Evolutionary conservation across 2,113 vertebrate genomes (phyloP).

Genomic region (Hylia prasina): DNA sequence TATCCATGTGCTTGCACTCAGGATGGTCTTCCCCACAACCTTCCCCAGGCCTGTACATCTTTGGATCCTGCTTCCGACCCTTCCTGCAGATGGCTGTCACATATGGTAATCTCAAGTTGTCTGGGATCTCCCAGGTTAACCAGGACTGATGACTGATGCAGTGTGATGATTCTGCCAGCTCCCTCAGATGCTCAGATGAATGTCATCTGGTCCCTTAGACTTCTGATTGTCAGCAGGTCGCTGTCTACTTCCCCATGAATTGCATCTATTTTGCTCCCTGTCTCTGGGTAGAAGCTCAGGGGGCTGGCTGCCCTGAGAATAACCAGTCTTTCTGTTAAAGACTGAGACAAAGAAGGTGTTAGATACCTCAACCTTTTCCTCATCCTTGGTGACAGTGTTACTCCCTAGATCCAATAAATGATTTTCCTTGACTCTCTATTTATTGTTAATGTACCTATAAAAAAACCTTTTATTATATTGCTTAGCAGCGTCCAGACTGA

Average conservation of each 20-base stretch:
- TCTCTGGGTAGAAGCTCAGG: not conserved
- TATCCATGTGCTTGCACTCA: not conserved
- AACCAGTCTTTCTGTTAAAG: not conserved
- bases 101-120: not conserved
- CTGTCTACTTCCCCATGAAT: not conserved
- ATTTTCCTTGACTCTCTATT: not conserved
- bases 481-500: not conserved
- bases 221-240: not conserved
- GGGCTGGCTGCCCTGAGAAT: not conserved
- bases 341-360: not conserved
- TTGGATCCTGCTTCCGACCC: fast-evolving
- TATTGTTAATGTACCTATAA: not conserved
- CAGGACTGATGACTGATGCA: not conserved
- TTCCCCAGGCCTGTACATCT: not conserved
- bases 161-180: not conserved
- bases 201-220: not conserved
- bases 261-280: not conserved
- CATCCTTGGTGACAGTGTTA: not conserved
- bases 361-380: not conserved
- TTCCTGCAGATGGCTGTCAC: not conserved
- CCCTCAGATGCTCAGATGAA: fast-evolving
- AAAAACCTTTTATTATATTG: not conserved
- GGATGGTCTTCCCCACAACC: not conserved
- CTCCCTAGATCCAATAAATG: not conserved
- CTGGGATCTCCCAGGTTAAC: not conserved